Evolutionary conservation across 1,140 invertebrate genomes (phyloP), one percentile per base, ranked within the genome.

Genomic region (Anastatus disparis): DNA sequence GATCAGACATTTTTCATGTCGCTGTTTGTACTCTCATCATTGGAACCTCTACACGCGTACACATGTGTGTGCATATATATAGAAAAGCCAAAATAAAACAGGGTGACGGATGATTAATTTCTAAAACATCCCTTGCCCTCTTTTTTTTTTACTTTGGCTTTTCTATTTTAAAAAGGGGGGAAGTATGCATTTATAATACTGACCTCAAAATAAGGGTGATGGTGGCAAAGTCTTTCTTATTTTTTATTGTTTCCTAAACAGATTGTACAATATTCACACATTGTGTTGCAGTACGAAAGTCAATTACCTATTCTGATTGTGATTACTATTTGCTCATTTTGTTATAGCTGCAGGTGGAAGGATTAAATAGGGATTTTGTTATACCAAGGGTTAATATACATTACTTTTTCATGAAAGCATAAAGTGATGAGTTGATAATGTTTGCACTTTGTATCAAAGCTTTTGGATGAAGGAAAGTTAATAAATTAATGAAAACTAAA

Each of bases 31-130:
- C n/a, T 52, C 66, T 69, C 56, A 61, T 56, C 35, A 53, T 29
- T n/a, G n/a, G n/a, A n/a, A n/a, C n/a, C 53, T 27, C 31, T 22
- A 56, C 31, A n/a, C 2, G 8, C 8, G 9, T 15, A 26, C 24
- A 27, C 1, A n/a, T n/a, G n/a, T n/a, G n/a, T n/a, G 12, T 6
- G 10, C 26, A 27, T 6, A 17, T 7, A 35, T 35, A 56, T 17
- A 52, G 13, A 3, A 52, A n/a, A 10, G 13, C 46, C 10, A 9
- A 17, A 4, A 35, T 35, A 35, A 35, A 42, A 42, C 4, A 59
- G 65, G 65, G 65, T n/a, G 50, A 59, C 42, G 31, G 17, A 27
- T 46, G 44, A 69, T 69, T 69, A 61, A 69, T 69, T 27, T 29
- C 35, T 20, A 17, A 29, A 15, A 15, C 15, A 10, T 26, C 50